A percentile compares a stretch with the other conserved stretches of the same genome.
Evolutionary conservation across 1,140 invertebrate species (phyloP).

Genomic region (Anoplolepis gracilipes): DNA sequence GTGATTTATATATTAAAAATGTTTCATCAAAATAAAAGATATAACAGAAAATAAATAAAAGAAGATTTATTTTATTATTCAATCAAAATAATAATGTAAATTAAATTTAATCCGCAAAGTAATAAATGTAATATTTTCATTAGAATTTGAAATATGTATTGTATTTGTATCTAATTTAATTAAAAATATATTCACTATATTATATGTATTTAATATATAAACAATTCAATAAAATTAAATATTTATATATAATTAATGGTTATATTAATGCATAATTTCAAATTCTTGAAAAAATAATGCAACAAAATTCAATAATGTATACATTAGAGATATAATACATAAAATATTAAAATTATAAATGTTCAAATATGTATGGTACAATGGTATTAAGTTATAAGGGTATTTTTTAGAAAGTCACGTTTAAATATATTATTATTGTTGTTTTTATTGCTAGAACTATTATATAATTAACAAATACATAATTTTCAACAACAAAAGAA

Average conservation of each 20-base stretch:
- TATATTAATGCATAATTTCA: background rate
- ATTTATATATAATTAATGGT: background rate
- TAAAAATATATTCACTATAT: background rate
- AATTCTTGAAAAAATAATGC: background rate
- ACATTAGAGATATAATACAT: background rate
- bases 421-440: background rate
- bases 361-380: background rate
- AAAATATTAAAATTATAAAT: background rate
- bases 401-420: background rate
- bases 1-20: no score
- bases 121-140: no score
- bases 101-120: no score
- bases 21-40: no score
- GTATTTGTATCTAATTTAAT: background rate
- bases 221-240: background rate
- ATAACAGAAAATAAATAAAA: no score
- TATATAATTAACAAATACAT: slow-evolving; percentile 12
- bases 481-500: no score
- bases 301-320: background rate
- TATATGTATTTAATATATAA: background rate
- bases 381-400: background rate
- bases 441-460: background rate
- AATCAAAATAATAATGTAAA: no score
- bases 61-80: no score
- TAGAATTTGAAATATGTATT: no score